Base-by-base conservation (phyloP, 2,113 vertebrate genomes). In the Alces alces region DNA sequence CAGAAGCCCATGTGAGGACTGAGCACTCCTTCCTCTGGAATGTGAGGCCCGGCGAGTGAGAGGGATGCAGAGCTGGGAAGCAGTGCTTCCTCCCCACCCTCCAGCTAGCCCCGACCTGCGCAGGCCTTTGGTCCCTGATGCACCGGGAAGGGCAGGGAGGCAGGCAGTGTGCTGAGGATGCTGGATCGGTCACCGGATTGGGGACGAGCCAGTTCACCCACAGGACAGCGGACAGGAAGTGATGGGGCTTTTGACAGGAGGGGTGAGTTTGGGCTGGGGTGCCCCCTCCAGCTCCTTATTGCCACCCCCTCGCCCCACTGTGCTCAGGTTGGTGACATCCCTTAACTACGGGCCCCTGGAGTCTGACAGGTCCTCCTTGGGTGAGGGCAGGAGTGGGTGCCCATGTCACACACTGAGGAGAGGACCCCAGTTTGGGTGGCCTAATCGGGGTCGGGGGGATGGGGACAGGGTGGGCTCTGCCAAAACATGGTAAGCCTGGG, bases 1-100 rank as follows among this genome's bases (percentile, higher is more conserved):
- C 1, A 1, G 83, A 82, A n/a, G n/a, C n/a, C 1, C 36, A 12
- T 43, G 60, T 39, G 86, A 66, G 57, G 23, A 55, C 0, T 36
- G 55, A 83, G 39, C 8, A 25, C 86, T 86, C 33, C 66, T 82
- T 9, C 33, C 76, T 58, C 79, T 82, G 84, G 91, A 95, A 95
- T 90, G 55, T 4, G 43, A 17, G 10, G 43, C 57, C 23, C 54
- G 17, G 30, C n/a, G 23, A 93, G 66, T 39, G 36, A 43, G 21
- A 43, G 27, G 83, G 45, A n/a, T 11, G 54, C 0, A 19, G 36
- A 91, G 23, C 36, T 28, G 45, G 55, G 66, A 23, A 30, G 82
- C 3, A 8, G 25, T 1, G 10, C 33, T 73, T 84, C 27, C 36
- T 58, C 27, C 66, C 23, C 82, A 9, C 23, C 16, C 50, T 17